Conservation (phyloP, 2,888 invertebrate genomes). For the Caenorhabditis sp. region DNA sequence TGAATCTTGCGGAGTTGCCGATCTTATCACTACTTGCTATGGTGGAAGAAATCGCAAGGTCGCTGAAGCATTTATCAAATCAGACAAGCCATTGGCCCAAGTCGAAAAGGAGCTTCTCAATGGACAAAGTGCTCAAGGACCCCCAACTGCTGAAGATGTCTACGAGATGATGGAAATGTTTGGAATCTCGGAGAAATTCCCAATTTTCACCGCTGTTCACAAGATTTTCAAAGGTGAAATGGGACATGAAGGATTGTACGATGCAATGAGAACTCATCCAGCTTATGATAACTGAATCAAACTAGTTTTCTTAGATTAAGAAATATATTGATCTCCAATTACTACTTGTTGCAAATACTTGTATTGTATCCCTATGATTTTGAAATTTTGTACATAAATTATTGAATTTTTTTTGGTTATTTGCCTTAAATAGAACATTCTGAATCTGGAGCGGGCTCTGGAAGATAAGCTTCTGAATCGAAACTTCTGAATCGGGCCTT, state of each 20-base stretch:
- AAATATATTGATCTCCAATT: neutral
- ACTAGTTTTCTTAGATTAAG: neutral
- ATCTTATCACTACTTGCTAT: slow-evolving; percentile 96
- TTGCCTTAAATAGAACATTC: too few relatives aligned
- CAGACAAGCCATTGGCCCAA: slow-evolving; percentile 86
- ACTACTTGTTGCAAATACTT: neutral
- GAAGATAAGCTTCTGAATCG: too few relatives aligned
- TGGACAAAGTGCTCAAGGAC: slow-evolving; percentile 97
- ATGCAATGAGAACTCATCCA: slow-evolving; percentile 56
- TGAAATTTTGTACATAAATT: too few relatives aligned
- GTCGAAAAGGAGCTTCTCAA: slow-evolving; percentile 94
- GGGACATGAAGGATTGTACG: slow-evolving; percentile 46
- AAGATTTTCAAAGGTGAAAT: slow-evolving; percentile 83
- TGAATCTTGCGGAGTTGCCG: slow-evolving; percentile 98
- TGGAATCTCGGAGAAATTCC: slow-evolving; percentile 78
- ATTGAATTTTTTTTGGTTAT: too few relatives aligned
- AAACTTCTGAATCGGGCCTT: too few relatives aligned
- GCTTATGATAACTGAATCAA: slow-evolving; percentile 11
- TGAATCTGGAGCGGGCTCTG: too few relatives aligned
- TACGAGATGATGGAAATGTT: slow-evolving; percentile 31
- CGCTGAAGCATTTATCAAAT: slow-evolving; percentile 91
- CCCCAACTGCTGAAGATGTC: slow-evolving; percentile 83
- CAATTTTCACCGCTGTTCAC: slow-evolving; percentile 93
- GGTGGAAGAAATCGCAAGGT: slow-evolving; percentile 94
- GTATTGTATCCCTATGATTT: neutral